phyloP scores from a whole-genome alignment of 2,797 vertebrate genomes.

The Phoeniculus purpureus region DNA sequence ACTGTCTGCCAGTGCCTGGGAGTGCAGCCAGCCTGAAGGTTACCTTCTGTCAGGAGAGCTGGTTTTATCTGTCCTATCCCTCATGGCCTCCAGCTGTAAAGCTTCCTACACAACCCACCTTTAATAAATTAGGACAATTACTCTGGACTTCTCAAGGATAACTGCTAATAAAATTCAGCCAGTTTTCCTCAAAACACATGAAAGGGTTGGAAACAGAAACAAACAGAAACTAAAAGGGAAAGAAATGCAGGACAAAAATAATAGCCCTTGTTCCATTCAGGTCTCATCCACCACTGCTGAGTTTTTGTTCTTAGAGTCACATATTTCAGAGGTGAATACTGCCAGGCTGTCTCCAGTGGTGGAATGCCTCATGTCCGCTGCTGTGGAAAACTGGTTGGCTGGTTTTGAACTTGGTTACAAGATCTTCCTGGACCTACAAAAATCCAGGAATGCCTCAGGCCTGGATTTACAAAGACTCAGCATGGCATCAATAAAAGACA shows the following conservation, averaged over 20 bases:
- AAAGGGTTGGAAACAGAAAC: conserved; percentile 31
- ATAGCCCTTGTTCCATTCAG: conserved; percentile 36
- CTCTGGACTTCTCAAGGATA: conserved; percentile 3
- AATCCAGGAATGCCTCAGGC: background rate
- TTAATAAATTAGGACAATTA: conserved; percentile 58
- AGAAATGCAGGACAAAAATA: conserved; percentile 55
- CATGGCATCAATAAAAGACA: background rate
- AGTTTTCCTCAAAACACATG: conserved; percentile 46
- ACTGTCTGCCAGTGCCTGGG: background rate
- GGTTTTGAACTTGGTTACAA: conserved; percentile 2
- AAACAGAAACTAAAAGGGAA: conserved; percentile 39
- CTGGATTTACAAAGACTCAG: background rate
- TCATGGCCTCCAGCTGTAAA: conserved; percentile 6
- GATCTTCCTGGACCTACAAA: background rate
- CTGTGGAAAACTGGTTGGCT: conserved; percentile 14
- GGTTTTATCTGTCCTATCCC: conserved; percentile 22
- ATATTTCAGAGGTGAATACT: conserved; percentile 48
- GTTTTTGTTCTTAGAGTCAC: conserved; percentile 50
- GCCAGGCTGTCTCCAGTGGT: background rate
- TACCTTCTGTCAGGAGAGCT: background rate
- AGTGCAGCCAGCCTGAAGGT: background rate
- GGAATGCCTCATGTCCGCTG: background rate
- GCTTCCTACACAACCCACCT: conserved; percentile 25
- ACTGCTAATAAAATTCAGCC: conserved; percentile 44
- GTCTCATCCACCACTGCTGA: conserved; percentile 38